These are phyloP conservation scores for Lucifuga dentata DNA, from an alignment of 2,113 vertebrate species.

Conservation along the genomic window DNA sequence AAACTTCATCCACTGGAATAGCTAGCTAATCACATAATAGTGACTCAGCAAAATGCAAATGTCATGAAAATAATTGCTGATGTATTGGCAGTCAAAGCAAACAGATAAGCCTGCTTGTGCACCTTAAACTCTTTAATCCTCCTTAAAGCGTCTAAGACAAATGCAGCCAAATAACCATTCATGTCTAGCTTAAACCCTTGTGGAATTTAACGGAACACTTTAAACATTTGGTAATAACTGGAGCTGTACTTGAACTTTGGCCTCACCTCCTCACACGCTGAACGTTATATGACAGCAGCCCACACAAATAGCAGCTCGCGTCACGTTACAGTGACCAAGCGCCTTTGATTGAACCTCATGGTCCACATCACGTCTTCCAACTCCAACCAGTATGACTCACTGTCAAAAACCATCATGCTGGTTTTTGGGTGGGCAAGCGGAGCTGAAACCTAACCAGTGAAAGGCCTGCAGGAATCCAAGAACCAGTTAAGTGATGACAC, in stretches of 20 bases:
- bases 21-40: conserved; percentile 28
- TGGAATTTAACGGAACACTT: conserved; percentile 17
- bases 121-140: background rate
- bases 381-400: conserved; percentile 41
- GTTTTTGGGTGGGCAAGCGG: conserved; percentile 16
- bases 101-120: conserved; percentile 42
- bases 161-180: conserved; percentile 11
- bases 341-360: background rate
- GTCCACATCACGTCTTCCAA: conserved; percentile 22
- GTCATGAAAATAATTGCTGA: conserved; percentile 39
- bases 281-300: background rate
- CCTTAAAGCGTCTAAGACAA: conserved; percentile 16
- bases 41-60: conserved; percentile 53
- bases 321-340: background rate
- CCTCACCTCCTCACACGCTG: conserved; percentile 5
- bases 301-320: background rate
- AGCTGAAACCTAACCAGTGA: conserved; percentile 17
- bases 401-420: background rate
- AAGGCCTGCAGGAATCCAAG: background rate
- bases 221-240: background rate
- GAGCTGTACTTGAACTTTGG: conserved; percentile 29
- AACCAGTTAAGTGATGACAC: conserved; percentile 35
- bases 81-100: conserved; percentile 34
- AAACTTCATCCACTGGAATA: conserved; percentile 29
- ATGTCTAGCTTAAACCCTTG: conserved; percentile 13